These are phyloP conservation scores for Alitta virens DNA, from an alignment of 2,888 invertebrate species.

Conservation along the genomic window DNA sequence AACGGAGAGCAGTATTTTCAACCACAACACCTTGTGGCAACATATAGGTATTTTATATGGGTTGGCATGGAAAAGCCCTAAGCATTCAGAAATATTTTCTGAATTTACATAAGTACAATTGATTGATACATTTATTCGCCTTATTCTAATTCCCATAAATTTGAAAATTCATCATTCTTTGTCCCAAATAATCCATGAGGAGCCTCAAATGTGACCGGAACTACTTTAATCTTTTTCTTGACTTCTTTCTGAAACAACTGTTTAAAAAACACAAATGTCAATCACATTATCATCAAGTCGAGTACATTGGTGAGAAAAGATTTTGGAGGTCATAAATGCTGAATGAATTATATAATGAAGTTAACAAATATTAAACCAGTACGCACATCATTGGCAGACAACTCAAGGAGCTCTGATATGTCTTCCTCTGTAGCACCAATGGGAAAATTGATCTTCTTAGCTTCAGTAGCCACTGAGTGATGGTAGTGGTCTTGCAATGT, in stretches of 20 bases:
- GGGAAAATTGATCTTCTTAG: conserved; percentile 69
- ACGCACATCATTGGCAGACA: conserved; percentile 66
- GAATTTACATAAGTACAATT: no score
- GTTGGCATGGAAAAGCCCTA: no score
- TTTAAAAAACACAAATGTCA: conserved; percentile 26
- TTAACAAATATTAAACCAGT: no score
- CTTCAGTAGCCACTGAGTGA: conserved; percentile 72
- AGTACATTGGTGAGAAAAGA: background rate
- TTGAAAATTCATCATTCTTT: conserved; percentile 31
- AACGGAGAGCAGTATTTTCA: no score
- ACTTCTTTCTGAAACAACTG: conserved; percentile 78
- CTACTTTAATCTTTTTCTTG: conserved; percentile 72
- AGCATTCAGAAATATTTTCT: no score
- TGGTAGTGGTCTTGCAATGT: conserved; percentile 73
- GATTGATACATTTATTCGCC: no score
- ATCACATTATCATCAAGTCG: background rate
- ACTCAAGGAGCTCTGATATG: conserved; percentile 67
- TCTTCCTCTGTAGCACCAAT: conserved; percentile 71
- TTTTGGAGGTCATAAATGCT: no score
- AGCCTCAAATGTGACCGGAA: conserved; percentile 74
- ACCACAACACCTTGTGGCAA: no score
- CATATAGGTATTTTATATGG: no score
- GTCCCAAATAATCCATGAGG: conserved; percentile 58
- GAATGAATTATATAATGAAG: background rate
- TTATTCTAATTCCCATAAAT: conserved; percentile 33